Percentiles rank a stretch among this genome's conserved stretches.
These are phyloP conservation scores for Trinorchestia longiramus DNA, from an alignment of 1,140 invertebrate genomes.

Conservation along the genomic window DNA sequence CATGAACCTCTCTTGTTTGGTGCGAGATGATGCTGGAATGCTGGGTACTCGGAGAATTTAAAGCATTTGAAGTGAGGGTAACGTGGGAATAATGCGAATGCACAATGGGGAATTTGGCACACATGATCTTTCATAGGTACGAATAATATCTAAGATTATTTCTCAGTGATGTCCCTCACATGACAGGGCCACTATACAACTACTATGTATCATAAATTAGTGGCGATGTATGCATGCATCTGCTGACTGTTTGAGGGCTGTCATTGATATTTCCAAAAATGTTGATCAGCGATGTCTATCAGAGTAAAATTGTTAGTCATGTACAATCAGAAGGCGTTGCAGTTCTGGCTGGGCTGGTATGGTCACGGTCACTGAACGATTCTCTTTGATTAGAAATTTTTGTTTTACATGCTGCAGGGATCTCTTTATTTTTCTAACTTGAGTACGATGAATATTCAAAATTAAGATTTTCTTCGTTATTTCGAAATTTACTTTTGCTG, in stretches of 20 bases:
- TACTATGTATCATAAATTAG: neutral
- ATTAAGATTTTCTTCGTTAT: neutral
- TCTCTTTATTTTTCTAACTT: neutral
- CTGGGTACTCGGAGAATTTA: neutral
- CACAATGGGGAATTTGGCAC: neutral
- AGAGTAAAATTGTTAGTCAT: neutral
- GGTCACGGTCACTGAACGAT: neutral
- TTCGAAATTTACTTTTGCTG: neutral
- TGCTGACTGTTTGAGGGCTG: neutral
- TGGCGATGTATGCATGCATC: neutral
- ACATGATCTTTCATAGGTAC: neutral
- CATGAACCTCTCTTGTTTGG: neutral
- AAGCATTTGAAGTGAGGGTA: no score
- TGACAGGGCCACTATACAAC: neutral
- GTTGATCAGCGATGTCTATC: neutral
- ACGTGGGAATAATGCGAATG: no score
- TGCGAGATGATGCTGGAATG: neutral
- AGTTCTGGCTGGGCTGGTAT: neutral
- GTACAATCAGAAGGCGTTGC: neutral
- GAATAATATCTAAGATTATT: neutral
- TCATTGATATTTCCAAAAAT: neutral
- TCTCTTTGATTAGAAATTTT: no score
- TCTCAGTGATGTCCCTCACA: neutral
- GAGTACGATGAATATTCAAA: neutral
- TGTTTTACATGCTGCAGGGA: neutral